These are phyloP conservation scores for Gastrophryne carolinensis DNA, from an alignment of 2,797 vertebrate genomes.

Conservation along the genomic window DNA sequence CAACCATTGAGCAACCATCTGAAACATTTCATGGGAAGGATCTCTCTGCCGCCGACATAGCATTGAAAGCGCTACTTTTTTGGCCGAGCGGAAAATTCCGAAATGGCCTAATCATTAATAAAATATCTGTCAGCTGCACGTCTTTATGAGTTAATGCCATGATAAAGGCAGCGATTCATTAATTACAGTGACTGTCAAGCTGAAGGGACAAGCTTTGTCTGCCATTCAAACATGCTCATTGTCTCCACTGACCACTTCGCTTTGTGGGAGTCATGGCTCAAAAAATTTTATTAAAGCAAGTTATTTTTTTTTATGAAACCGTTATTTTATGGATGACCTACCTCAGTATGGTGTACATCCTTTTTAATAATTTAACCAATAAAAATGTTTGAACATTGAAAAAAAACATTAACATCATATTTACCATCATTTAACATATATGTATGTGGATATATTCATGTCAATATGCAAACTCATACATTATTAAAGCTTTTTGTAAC, in stretches of 20 bases:
- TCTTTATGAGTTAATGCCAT: constrained; percentile 73
- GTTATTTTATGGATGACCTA: neutral
- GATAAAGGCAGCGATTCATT: constrained; percentile 88
- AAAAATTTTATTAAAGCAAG: neutral
- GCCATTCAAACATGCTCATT: constrained; percentile 75
- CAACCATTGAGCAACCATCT: constrained; percentile 75
- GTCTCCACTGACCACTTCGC: constrained; percentile 80
- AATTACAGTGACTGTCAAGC: constrained; percentile 93
- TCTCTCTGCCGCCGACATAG: constrained; percentile 76
- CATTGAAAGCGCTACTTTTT: constrained; percentile 82
- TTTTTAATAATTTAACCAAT: too few species aligned
- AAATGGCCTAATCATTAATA: constrained; percentile 94
- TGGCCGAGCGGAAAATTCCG: constrained; percentile 70
- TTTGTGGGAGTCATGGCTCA: constrained; percentile 40
- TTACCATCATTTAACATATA: too few species aligned
- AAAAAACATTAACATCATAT: too few species aligned
- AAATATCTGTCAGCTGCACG: constrained; percentile 85
- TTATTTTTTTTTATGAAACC: neutral
- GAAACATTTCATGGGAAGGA: constrained; percentile 76
- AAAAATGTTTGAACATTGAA: too few species aligned
- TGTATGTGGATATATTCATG: too few species aligned
- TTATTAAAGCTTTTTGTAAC: too few species aligned
- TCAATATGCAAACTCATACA: too few species aligned
- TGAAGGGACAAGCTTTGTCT: constrained; percentile 83
- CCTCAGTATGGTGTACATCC: neutral